Percentiles rank a stretch among this genome's conserved stretches.
Evolutionary conservation across 2,888 invertebrate species (phyloP).

Genomic region (Eupithecia dodoneata): DNA sequence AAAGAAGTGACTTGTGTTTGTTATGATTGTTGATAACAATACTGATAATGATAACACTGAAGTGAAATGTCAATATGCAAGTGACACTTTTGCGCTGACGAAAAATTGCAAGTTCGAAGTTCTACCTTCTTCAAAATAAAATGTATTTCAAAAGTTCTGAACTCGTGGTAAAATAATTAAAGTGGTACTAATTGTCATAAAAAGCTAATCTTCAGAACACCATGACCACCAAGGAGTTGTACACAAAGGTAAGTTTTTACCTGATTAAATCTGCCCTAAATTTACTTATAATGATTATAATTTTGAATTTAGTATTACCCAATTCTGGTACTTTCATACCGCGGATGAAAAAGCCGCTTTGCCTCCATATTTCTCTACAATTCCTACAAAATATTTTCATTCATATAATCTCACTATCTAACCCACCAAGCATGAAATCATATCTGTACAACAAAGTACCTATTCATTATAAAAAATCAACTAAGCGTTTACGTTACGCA

Average conservation of each 20-base stretch:
- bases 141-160: slow-evolving; percentile 68
- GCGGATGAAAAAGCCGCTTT: not conserved
- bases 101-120: slow-evolving; percentile 67
- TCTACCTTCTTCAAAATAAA: slow-evolving; percentile 72
- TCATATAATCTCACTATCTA: not conserved
- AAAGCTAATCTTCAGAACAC: slow-evolving; percentile 40
- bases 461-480: not conserved
- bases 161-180: slow-evolving; percentile 68
- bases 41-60: slow-evolving; percentile 70
- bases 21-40: slow-evolving; percentile 45
- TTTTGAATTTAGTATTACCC: slow-evolving; percentile 23
- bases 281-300: not conserved
- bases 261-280: slow-evolving; percentile 4
- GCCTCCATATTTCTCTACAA: not conserved
- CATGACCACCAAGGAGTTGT: slow-evolving; percentile 82
- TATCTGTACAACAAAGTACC: slow-evolving; percentile 30
- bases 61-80: slow-evolving; percentile 68
- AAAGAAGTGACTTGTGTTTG: slow-evolving; percentile 40
- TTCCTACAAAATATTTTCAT: not conserved
- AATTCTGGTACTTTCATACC: not conserved
- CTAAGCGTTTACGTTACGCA: slow-evolving; percentile 17
- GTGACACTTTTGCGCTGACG: slow-evolving; percentile 56
- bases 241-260: slow-evolving; percentile 72
- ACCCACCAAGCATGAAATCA: slow-evolving; percentile 53
- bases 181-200: slow-evolving; percentile 46